A percentile compares a stretch with the other conserved stretches of the same genome.
phyloP scores from a whole-genome alignment of 2,888 invertebrate species.

The Iselma pallidipennis region DNA sequence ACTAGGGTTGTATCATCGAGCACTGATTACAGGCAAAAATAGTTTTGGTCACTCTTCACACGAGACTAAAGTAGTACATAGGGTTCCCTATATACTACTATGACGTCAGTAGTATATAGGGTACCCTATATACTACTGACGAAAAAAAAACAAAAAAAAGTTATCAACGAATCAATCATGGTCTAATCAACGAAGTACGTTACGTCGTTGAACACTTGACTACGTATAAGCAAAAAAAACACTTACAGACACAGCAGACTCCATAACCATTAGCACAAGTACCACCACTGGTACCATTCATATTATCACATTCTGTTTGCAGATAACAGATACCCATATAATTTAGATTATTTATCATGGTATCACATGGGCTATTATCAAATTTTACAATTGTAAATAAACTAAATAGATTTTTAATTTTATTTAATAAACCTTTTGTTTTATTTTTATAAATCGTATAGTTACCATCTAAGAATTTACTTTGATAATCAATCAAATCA shows the following conservation, averaged over 20 bases:
- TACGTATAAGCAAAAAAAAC: no score
- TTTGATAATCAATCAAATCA: constrained; percentile 19
- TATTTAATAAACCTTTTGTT: constrained; percentile 47
- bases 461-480: constrained; percentile 40
- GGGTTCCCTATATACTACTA: no score
- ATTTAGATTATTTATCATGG: constrained; percentile 59
- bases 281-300: constrained; percentile 68
- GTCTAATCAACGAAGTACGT: no score
- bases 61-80: no score
- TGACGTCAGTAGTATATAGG: no score
- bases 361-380: constrained; percentile 65
- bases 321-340: constrained; percentile 74
- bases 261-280: constrained; percentile 74
- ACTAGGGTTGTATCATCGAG: no score
- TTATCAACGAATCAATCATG: no score
- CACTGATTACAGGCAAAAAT: no score
- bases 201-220: no score
- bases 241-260: constrained; percentile 77
- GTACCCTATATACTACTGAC: no score
- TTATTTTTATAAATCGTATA: constrained; percentile 41
- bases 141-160: no score
- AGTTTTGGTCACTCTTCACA: no score
- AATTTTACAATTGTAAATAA: constrained; percentile 74
- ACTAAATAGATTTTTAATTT: constrained; percentile 60
- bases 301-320: constrained; percentile 65